Evolutionary conservation across 2,888 invertebrate species (phyloP).

Genomic region (Andrena camellia): DNA sequence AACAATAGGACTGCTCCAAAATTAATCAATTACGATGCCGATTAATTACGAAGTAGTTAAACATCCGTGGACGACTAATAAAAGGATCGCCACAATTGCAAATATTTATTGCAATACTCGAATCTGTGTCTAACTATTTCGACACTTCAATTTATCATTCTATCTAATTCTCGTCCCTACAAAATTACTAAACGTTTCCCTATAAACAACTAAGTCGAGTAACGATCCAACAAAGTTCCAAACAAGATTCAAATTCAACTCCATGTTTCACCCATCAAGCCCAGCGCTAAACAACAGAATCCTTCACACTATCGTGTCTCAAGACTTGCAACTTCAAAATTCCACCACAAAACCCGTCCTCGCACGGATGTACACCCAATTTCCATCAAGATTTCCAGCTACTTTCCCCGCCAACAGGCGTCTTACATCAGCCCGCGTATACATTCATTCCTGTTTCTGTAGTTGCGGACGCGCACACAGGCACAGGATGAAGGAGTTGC

Average conservation of each 20-base stretch:
- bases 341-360: not conserved
- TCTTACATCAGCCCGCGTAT: not conserved
- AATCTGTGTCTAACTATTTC: no score
- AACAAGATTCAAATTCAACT: not conserved
- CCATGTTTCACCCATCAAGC: not conserved
- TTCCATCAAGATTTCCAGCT: not conserved
- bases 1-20: no score
- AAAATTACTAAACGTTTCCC: no score
- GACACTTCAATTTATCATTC: no score
- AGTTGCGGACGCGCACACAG: not conserved
- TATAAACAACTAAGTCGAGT: no score
- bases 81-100: no score
- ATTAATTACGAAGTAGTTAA: no score
- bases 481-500: slow-evolving; percentile 19
- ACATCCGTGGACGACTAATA: no score
- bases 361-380: not conserved
- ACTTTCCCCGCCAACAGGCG: slow-evolving; percentile 4
- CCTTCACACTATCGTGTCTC: not conserved
- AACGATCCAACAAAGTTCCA: no score
- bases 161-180: no score
- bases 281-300: not conserved
- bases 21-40: no score
- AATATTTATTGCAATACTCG: no score
- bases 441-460: not conserved
- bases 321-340: not conserved